Evolutionary conservation across 2,797 vertebrate genomes (phyloP), one percentile per base, ranked within the genome.

Genomic region (Darevskia mixta): DNA sequence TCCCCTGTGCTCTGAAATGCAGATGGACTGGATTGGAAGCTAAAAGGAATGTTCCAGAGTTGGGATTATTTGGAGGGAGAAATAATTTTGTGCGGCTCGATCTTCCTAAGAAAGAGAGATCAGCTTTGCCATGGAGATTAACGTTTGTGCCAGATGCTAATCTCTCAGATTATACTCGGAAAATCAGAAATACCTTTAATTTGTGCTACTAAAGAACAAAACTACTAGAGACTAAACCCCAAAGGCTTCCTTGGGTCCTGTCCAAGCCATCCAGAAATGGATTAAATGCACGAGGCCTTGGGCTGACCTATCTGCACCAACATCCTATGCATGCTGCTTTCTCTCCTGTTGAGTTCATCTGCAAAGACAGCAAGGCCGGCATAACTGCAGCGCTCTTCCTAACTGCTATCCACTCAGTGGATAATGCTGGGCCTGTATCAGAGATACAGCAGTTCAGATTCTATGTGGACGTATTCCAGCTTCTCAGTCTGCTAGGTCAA

Each of bases 1-100:
- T 94, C 64, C n/a, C 1, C 1, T 69, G 2, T 0, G 0, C 23
- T 8, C 7, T 0, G 8, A 1, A 29, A 35, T 0, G 0, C 49
- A 35, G 7, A 64, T 4, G 0, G 0, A 3, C 2, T 0, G 0
- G 43, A n/a, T 15, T 25, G 73, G 76, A 17, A 0, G 0, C 41
- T 66, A 45, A 32, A 38, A 29, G 71, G 15, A 0, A 0, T 18
- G 32, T 9, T 10, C 55, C 8, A 0, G 82, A 23, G 20, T 1
- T 25, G 0, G 0, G 4, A 25, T 85, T 1, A 0, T 89, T 67
- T 90, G 23, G 0, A 0, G n/a, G 82, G 82, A 72, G 77, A 61
- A 85, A 77, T 90, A 75, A 88, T 67, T 87, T 38, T 88, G 77
- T 88, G 76, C 85, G 89, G 85, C 45, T n/a, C 83, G 76, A 82